Evolutionary conservation across 2,888 invertebrate species (phyloP).

Genomic region (Andrena dorsata): DNA sequence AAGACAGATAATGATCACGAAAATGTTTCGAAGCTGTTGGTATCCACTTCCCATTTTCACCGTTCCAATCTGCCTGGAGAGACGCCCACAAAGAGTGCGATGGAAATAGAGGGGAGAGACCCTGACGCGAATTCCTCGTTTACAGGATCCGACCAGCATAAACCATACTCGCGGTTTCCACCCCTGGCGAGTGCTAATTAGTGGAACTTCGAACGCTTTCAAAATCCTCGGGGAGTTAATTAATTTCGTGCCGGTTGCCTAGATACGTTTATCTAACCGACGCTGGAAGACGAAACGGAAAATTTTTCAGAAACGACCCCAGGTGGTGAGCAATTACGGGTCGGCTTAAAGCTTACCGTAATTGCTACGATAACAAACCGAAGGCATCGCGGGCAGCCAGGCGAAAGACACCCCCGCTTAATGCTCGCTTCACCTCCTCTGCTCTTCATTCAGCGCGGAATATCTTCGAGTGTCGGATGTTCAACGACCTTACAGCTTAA

Average conservation of each 20-base stretch:
- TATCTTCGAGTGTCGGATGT: neutral
- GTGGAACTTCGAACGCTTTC: slow-evolving; percentile 5
- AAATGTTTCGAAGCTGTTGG: slow-evolving; percentile 27
- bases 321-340: neutral
- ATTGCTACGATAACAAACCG: slow-evolving; percentile 27
- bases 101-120: no score
- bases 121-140: slow-evolving; percentile 11
- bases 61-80: slow-evolving; percentile 14
- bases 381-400: neutral
- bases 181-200: slow-evolving; percentile 24
- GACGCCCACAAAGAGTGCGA: slow-evolving; percentile 6
- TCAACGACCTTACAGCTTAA: slow-evolving; percentile 12
- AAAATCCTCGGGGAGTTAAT: slow-evolving; percentile 30
- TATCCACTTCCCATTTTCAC: neutral
- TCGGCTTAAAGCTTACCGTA: neutral
- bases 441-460: slow-evolving; percentile 1
- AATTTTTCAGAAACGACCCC: neutral
- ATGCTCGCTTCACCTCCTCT: neutral
- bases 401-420: neutral
- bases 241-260: slow-evolving; percentile 18
- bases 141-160: neutral
- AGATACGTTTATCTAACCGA: neutral
- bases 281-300: neutral
- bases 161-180: neutral
- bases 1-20: slow-evolving; percentile 29